These are phyloP conservation scores for Oryzias melastigma DNA, from an alignment of 2,113 vertebrate genomes.

Conservation along the genomic window DNA sequence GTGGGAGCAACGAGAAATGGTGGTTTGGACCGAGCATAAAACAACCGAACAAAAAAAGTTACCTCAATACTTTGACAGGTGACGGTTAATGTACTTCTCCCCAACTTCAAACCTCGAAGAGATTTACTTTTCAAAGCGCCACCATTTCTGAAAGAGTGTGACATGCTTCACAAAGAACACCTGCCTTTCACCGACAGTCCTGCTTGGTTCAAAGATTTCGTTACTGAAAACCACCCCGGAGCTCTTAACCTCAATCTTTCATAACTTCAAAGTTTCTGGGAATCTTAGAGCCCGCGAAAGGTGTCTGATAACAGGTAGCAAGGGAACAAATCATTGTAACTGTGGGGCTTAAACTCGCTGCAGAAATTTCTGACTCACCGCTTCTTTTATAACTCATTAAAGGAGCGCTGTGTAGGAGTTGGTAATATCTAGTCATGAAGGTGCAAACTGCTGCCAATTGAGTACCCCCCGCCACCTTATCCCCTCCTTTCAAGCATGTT, in stretches of 20 bases:
- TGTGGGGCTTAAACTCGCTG: slow-evolving; percentile 12
- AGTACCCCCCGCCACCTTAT: background rate
- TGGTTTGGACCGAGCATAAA: slow-evolving; percentile 17
- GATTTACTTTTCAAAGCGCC: slow-evolving; percentile 44
- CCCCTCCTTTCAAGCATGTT: background rate
- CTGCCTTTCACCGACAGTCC: slow-evolving; percentile 48
- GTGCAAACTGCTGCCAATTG: background rate
- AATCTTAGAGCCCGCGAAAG: slow-evolving; percentile 38
- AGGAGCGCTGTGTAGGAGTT: background rate
- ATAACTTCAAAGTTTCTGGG: slow-evolving; percentile 58
- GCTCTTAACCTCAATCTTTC: slow-evolving; percentile 73
- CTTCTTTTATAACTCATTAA: slow-evolving; percentile 8
- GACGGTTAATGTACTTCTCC: slow-evolving; percentile 27
- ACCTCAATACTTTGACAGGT: slow-evolving; percentile 19
- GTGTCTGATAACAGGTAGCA: slow-evolving; percentile 35
- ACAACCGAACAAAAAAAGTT: slow-evolving; percentile 19
- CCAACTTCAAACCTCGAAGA: slow-evolving; percentile 32
- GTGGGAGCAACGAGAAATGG: slow-evolving; percentile 1
- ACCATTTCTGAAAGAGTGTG: slow-evolving; percentile 23
- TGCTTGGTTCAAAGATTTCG: slow-evolving; percentile 51
- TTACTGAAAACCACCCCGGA: slow-evolving; percentile 45
- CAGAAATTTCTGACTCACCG: background rate
- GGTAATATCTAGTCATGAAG: background rate
- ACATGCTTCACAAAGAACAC: slow-evolving; percentile 40
- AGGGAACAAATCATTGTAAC: slow-evolving; percentile 24